These are phyloP conservation scores for Etheostoma spectabile DNA, from an alignment of 2,113 vertebrate species.

Conservation along the genomic window DNA sequence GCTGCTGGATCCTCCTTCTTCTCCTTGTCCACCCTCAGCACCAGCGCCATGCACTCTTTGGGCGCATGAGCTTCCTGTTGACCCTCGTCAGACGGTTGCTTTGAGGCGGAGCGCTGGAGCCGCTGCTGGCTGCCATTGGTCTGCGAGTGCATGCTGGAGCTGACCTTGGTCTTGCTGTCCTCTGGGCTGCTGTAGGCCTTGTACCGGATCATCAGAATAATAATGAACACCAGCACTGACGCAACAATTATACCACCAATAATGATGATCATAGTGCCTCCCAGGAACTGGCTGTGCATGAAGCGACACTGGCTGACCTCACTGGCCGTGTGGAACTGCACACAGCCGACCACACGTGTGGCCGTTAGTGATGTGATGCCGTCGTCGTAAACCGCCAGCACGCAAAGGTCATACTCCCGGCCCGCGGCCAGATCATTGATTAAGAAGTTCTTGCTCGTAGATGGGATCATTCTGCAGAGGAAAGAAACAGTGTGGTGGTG, in stretches of 20 bases:
- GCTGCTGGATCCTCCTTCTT: constrained; percentile 65
- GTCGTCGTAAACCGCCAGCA: constrained; percentile 92
- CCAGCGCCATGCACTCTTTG: constrained; percentile 84
- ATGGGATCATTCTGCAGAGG: constrained; percentile 91
- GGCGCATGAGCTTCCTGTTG: constrained; percentile 67
- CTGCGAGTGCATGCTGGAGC: constrained; percentile 89
- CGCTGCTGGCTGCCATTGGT: constrained; percentile 86
- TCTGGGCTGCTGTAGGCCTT: constrained; percentile 89
- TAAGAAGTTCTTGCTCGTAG: constrained; percentile 91
- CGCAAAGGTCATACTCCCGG: constrained; percentile 93
- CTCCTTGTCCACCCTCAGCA: constrained; percentile 73
- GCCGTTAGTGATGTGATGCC: constrained; percentile 89
- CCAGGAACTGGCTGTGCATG: constrained; percentile 92
- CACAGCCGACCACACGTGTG: constrained; percentile 91
- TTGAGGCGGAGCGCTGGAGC: constrained; percentile 77
- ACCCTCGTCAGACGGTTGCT: constrained; percentile 80
- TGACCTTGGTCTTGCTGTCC: constrained; percentile 81
- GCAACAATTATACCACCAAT: constrained; percentile 96
- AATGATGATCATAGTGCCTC: constrained; percentile 97
- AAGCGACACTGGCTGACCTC: constrained; percentile 89
- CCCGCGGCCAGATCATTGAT: constrained; percentile 93
- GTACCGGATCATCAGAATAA: constrained; percentile 96
- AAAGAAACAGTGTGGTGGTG: constrained; percentile 26
- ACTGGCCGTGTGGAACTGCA: constrained; percentile 89
- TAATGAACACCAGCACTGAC: constrained; percentile 95